phyloP scores from a whole-genome alignment of 2,113 vertebrate species.

The Periophthalmus modestus region DNA sequence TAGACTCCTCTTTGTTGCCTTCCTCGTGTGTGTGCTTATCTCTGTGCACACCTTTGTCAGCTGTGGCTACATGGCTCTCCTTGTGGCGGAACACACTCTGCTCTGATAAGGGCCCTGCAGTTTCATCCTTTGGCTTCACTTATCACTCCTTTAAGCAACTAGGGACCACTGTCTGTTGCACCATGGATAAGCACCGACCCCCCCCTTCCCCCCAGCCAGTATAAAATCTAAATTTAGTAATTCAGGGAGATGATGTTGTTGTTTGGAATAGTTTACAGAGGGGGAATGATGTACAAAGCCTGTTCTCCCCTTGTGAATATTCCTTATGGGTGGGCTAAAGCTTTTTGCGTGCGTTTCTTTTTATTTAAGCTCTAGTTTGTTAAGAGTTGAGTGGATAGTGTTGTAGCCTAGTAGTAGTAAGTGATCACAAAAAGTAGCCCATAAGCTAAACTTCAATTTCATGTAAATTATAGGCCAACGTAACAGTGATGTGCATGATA shows the following conservation, averaged over 20 bases:
- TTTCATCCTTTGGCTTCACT: conserved; percentile 57
- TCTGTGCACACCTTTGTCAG: conserved; percentile 59
- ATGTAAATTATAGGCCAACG: too few species aligned
- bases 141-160: conserved; percentile 65
- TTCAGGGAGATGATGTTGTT: background rate
- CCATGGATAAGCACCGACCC: conserved; percentile 49
- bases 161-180: conserved; percentile 44
- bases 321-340: background rate
- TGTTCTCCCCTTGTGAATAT: background rate
- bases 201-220: conserved; percentile 7
- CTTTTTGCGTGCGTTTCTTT: background rate
- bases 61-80: conserved; percentile 56
- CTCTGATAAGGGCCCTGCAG: conserved; percentile 61
- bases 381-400: background rate
- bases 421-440: too few species aligned
- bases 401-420: too few species aligned
- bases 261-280: background rate
- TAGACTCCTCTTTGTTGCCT: conserved; percentile 55
- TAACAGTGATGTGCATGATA: too few species aligned
- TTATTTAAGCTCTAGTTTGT: background rate
- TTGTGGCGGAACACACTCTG: conserved; percentile 46
- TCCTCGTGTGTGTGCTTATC: conserved; percentile 65
- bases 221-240: conserved; percentile 5
- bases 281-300: background rate
- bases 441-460: too few species aligned